Evolutionary conservation across 2,797 vertebrate genomes (phyloP), one percentile per base, ranked within the genome.

Genomic region (Phoebastria nigripes): DNA sequence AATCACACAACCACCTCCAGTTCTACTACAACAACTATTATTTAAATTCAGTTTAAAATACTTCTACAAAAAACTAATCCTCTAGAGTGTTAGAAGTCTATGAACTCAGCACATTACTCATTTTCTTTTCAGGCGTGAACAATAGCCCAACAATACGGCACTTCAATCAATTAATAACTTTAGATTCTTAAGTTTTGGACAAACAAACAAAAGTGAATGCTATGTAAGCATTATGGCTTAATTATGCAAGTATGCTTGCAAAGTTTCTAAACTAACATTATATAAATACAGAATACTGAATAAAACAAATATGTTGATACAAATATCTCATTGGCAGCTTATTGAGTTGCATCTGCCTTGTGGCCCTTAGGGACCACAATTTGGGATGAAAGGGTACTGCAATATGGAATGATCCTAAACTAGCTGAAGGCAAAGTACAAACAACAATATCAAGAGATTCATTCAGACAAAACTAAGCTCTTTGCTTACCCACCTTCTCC

Each of bases 401-500:
- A 47, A 16, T n/a, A 86, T 7, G 15, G 71, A 94, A 87, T 15
- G 5, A 84, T 18, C 24, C n/a, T 82, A 42, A 84, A 61, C 17
- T 39, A 89, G 29, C 37, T 51, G 28, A 89, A 89, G 24, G 35
- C 28, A 78, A 88, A 61, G 37, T 54, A 54, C 70, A 80, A 74
- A 87, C 91, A 70, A 42, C 6, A 37, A 11, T 19, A 86, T 25
- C 19, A 54, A 56, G 52, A 82, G 26, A 82, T 29, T 39, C 15
- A 69, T 54, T 84, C 49, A 73, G 14, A 73, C 37, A 74, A 85
- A 92, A 49, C 14, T 24, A 71, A 87, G 29, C 39, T 78, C 49
- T 92, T 25, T 49, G 77, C 49, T 73, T 69, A 97, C 97, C 42
- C 78, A 99, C 98, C 98, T 97, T 96, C 80, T 65, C 80, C 87